phyloP scores from a whole-genome alignment of 2,797 vertebrate species.

The Rhynchonycteris naso region DNA sequence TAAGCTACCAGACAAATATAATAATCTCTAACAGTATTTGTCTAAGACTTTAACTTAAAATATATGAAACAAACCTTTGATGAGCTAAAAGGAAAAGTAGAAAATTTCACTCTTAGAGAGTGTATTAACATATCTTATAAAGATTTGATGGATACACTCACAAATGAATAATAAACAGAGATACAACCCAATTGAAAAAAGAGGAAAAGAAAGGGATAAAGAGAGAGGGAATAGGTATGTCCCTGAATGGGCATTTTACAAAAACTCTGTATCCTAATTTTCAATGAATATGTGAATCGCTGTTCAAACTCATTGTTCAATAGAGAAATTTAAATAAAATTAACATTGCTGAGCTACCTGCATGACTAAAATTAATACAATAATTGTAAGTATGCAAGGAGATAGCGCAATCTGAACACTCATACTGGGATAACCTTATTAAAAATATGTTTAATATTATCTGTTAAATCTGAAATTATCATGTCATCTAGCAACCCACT shows the following conservation, averaged over 20 bases:
- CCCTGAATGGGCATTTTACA: neutral
- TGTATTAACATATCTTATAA: neutral
- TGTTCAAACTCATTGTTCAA: neutral
- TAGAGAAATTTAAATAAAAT: neutral
- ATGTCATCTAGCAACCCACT: neutral
- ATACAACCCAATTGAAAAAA: neutral
- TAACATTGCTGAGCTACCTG: neutral
- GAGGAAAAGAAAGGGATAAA: neutral
- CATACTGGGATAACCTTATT: neutral
- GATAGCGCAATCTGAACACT: neutral
- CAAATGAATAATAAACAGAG: neutral
- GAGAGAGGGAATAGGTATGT: neutral
- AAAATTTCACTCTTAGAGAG: neutral
- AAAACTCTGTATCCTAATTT: neutral
- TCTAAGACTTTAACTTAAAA: neutral
- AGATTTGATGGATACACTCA: neutral
- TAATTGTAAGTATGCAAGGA: neutral
- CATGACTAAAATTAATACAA: neutral
- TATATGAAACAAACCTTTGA: neutral
- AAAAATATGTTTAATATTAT: neutral
- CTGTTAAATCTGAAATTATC: neutral
- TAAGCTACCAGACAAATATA: neutral
- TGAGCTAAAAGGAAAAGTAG: neutral
- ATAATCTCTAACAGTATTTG: neutral
- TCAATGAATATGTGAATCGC: neutral